A percentile compares a stretch with the other conserved stretches of the same genome.
Evolutionary conservation across 2,888 invertebrate species (phyloP).

Genomic region (Hydrotaea diabolus): DNA sequence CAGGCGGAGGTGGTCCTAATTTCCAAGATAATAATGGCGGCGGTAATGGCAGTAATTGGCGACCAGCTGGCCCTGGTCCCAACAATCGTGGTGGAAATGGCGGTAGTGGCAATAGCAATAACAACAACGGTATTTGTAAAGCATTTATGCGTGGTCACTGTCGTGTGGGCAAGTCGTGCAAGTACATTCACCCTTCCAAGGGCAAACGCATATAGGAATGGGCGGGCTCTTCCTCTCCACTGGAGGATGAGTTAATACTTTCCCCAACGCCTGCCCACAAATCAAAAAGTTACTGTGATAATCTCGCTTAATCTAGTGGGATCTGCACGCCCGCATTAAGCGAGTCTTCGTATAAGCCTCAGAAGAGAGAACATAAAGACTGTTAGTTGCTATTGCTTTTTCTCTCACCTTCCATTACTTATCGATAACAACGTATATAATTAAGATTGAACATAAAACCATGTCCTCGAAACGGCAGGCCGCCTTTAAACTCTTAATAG

Average conservation of each 20-base stretch:
- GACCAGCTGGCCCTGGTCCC: constrained; percentile 82
- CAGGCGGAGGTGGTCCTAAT: constrained; percentile 78
- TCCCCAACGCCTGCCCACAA: constrained; percentile 61
- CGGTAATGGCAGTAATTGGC: constrained; percentile 82
- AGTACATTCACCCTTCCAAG: constrained; percentile 87
- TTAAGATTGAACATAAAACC: constrained; percentile 12
- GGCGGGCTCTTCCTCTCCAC: constrained; percentile 73
- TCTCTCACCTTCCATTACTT: not conserved
- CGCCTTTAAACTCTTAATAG: constrained; percentile 17
- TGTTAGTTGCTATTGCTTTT: constrained; percentile 48
- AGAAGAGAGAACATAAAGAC: constrained; percentile 51
- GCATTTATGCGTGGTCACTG: constrained; percentile 92
- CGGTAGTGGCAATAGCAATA: constrained; percentile 74
- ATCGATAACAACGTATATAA: not conserved
- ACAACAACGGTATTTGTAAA: constrained; percentile 84
- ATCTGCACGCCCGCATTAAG: constrained; percentile 42
- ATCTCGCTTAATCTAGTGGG: constrained; percentile 57
- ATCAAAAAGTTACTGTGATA: constrained; percentile 69
- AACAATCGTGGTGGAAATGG: constrained; percentile 79
- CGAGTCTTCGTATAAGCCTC: constrained; percentile 38
- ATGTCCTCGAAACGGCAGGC: constrained; percentile 15
- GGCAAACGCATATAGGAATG: constrained; percentile 76
- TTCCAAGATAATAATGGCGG: constrained; percentile 74
- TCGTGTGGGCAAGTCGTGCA: constrained; percentile 90
- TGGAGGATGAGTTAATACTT: constrained; percentile 73